Evolutionary conservation across 2,797 vertebrate species (phyloP), one percentile per base, ranked within the genome.

Genomic region (Anabacerthia variegaticeps): DNA sequence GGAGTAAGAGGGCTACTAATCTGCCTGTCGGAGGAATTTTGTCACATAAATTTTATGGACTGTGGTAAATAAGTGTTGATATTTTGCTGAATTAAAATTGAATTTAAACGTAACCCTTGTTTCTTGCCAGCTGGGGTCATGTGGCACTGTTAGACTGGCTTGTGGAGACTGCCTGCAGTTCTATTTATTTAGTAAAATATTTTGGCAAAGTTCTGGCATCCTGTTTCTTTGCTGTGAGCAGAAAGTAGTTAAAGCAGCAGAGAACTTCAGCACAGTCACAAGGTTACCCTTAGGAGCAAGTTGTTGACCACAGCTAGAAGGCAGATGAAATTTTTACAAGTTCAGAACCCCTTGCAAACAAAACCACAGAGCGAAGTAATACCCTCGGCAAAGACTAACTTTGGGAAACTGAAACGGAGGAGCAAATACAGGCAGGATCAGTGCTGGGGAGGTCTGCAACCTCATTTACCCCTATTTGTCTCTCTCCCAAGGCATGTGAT

Each of bases 21-120:
- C 79, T 81, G 61, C 67, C 49, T 85, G 73, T 69, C 3, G 5
- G 79, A 84, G 46, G 51, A 90, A 69, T 94, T 95, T 86, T 94
- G 80, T 81, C 80, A 62, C 54, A 76, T 62, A 55, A 52, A 59
- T 88, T 95, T 95, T 95, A 95, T 82, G 88, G 69, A 66, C 77
- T 94, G 88, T 79, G 48, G 66, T 93, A 95, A 96, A 79, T 88
- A 94, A 96, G 92, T 84, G 85, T 86, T 96, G 92, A 93, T 90
- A 81, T 88, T 95, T 93, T 92, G 73, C 90, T 92, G 85, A 96
- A 95, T 95, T 95, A 86, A 95, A 95, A 84, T 44, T 62, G 51
- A 75, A 87, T 90, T 90, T 93, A 95, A 93, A 81, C 69, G 78
- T 85, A 92, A 85, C 72, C 56, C 65, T 52, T 68, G 34, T 75